Evolutionary conservation across 1,140 invertebrate species (phyloP).

Genomic region (Conopomorpha cramerella): DNA sequence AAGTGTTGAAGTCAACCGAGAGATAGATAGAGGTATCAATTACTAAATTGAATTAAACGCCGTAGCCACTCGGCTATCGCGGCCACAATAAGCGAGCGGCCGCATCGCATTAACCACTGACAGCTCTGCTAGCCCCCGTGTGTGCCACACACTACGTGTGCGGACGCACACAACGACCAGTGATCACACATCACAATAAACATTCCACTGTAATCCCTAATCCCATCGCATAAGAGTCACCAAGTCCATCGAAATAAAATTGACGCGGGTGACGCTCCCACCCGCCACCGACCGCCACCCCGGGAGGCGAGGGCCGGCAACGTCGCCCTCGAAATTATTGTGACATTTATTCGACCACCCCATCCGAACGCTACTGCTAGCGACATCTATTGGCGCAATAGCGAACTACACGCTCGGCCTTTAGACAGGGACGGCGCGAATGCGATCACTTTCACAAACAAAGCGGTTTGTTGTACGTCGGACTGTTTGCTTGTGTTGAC

Average conservation of each 20-base stretch:
- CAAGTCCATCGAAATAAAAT: constrained; percentile 11
- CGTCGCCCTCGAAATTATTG: constrained; percentile 52
- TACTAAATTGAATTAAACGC: constrained; percentile 60
- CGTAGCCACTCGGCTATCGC: constrained; percentile 40
- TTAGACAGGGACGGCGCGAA: constrained; percentile 47
- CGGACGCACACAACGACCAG: constrained; percentile 41
- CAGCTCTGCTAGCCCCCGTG: constrained; percentile 38
- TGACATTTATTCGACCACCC: constrained; percentile 38
- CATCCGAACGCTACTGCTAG: constrained; percentile 27
- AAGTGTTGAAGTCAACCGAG: constrained; percentile 31
- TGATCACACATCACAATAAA: constrained; percentile 15
- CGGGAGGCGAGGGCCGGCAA: constrained; percentile 51
- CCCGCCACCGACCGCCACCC: constrained; percentile 31
- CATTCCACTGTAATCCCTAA: constrained; percentile 27
- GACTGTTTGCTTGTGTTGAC: constrained; percentile 62
- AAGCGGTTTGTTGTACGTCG: constrained; percentile 60
- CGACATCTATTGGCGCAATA: constrained; percentile 38
- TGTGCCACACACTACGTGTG: constrained; percentile 48
- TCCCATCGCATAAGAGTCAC: constrained; percentile 14
- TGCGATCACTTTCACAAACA: constrained; percentile 59
- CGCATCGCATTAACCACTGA: constrained; percentile 57
- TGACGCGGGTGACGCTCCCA: too few relatives aligned
- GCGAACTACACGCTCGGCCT: constrained; percentile 27
- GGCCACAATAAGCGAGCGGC: constrained; percentile 48
- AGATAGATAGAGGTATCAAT: constrained; percentile 57